Evolutionary conservation across 2,113 vertebrate genomes (phyloP).

Genomic region (Brachyistius frenatus): DNA sequence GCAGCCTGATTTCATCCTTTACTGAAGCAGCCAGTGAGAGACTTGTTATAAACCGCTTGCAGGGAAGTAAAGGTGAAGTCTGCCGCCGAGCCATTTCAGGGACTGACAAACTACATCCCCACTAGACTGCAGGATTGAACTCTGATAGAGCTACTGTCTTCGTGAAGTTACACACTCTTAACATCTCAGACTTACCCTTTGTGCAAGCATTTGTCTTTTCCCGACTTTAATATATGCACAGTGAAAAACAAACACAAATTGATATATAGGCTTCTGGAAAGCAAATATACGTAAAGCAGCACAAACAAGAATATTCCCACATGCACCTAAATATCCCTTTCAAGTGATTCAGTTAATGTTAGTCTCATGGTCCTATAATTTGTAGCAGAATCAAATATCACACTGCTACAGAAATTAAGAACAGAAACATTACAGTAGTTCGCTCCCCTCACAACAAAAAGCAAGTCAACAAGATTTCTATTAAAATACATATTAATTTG

Average conservation of each 20-base stretch:
- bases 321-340: background rate
- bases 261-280: conserved; percentile 3
- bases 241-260: background rate
- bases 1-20: conserved; percentile 49
- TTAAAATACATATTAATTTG: no score
- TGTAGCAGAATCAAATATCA: background rate
- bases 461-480: no score
- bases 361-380: background rate
- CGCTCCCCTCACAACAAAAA: no score
- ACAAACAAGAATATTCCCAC: conserved; percentile 9
- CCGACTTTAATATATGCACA: background rate
- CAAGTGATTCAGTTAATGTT: background rate
- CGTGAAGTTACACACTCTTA: background rate
- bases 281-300: background rate
- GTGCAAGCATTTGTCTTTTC: conserved; percentile 12
- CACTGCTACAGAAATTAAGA: background rate
- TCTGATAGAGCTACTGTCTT: conserved; percentile 8
- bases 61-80: conserved; percentile 6
- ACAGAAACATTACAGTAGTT: no score
- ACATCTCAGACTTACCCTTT: conserved; percentile 1
- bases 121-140: conserved; percentile 11
- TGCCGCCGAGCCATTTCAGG: conserved; percentile 17
- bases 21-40: conserved; percentile 26
- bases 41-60: conserved; percentile 51
- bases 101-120: conserved; percentile 11